Evolutionary conservation across 1,140 invertebrate species (phyloP), one percentile per base, ranked within the genome.

Genomic region (Bombus waltoni): DNA sequence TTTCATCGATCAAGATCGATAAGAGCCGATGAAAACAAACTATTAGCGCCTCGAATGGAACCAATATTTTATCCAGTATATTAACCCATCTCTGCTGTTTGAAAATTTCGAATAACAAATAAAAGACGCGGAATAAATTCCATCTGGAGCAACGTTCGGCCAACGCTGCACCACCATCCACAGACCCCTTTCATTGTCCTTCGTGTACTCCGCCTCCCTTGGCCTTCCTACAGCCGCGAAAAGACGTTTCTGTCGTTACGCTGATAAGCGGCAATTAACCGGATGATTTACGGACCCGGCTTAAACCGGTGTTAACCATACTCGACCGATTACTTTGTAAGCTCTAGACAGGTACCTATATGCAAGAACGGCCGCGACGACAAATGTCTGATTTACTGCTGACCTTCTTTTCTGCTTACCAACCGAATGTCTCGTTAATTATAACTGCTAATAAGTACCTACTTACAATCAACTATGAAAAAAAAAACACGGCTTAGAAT

Each of bases 261-360:
- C 57, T 79, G 92, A 94, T 94, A 94, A 93, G 89, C 88, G 86
- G 88, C 91, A 91, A 93, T 94, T 94, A 94, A 93, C 89, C 87
- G 88, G 76, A 91, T 93, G 93, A 94, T 94, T 94, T 94, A 93
- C 93, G 89, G 89, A 89, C 90, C 70, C 57, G 32, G 13, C 44
- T n/a, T 38, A 73, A 35, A 47, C 62, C 88, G 44, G 40, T 57
- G 82, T 32, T 53, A 32, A 32, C 82, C 65, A 78, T 44, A 62
- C 65, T 44, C 47, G 65, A 71, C n/a, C 87, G 88, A 89, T 89
- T 89, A 89, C 83, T 89, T 89, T 86, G 88, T 89, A 89, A 89
- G 83, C 79, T 74, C 70, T 76, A 59, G 71, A 88, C 85, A 85
- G 84, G 59, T 70, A 59, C 38, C n/a, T 35, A 62, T n/a, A 62